phyloP scores from a whole-genome alignment of 1,140 invertebrate genomes.

The Trichogramma pretiosum region DNA sequence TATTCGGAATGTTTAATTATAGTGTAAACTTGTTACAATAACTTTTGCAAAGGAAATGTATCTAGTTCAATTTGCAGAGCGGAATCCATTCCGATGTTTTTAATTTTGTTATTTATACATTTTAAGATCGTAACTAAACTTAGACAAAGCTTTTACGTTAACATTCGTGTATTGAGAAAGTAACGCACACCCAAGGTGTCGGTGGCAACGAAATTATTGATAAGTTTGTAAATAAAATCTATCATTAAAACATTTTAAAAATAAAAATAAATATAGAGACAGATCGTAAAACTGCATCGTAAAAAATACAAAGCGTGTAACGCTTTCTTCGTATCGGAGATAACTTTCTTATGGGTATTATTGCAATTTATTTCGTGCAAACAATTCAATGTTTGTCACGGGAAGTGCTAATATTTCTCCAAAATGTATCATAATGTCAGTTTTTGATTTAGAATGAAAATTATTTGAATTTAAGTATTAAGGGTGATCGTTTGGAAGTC shows the following conservation, averaged over 20 bases:
- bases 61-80: slow-evolving; percentile 13
- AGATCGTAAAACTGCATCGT: too few relatives aligned
- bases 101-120: slow-evolving; percentile 5
- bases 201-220: slow-evolving; percentile 22
- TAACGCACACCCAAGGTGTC: slow-evolving; percentile 19
- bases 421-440: too few relatives aligned
- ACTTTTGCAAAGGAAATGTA: slow-evolving; percentile 5
- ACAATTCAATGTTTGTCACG: too few relatives aligned
- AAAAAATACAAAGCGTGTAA: slow-evolving; percentile 17
- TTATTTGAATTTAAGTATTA: background rate
- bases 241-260: too few relatives aligned
- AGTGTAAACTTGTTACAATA: slow-evolving; percentile 14
- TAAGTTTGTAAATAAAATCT: slow-evolving; percentile 22
- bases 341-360: background rate
- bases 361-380: background rate
- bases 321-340: slow-evolving; percentile 20
- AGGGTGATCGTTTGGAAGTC: background rate
- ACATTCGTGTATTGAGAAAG: slow-evolving; percentile 9
- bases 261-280: too few relatives aligned
- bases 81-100: background rate
- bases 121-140: slow-evolving; percentile 1
- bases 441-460: too few relatives aligned
- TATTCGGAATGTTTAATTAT: slow-evolving; percentile 4
- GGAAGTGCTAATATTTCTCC: too few relatives aligned
- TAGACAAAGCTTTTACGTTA: slow-evolving; percentile 13